Evolutionary conservation across 2,797 vertebrate species (phyloP).

Genomic region (Sitta carolinensis): DNA sequence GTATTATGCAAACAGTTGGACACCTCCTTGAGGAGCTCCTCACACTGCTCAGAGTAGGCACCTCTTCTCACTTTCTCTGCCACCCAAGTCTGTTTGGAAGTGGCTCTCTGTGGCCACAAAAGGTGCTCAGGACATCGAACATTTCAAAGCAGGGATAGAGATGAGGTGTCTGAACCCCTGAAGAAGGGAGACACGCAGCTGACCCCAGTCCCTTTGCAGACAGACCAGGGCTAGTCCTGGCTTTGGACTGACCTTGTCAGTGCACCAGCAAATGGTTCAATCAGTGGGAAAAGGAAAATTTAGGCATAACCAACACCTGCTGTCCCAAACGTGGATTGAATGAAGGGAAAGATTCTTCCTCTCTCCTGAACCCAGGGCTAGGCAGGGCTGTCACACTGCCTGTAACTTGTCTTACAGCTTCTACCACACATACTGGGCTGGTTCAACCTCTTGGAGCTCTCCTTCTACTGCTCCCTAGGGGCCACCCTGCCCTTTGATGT

Average conservation of each 20-base stretch:
- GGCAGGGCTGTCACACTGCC: not conserved
- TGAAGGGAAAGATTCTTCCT: not conserved
- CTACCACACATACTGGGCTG: slow-evolving; percentile 76
- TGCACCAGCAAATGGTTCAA: not conserved
- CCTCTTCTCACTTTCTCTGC: not conserved
- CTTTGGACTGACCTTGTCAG: not conserved
- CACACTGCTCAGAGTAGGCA: not conserved
- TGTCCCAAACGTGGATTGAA: not conserved
- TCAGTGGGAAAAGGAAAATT: not conserved
- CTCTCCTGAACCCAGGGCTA: not conserved
- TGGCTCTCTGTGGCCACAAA: not conserved
- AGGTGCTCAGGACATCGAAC: not conserved
- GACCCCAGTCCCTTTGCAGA: not conserved
- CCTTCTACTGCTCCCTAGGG: slow-evolving; percentile 86
- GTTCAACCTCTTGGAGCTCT: slow-evolving; percentile 86
- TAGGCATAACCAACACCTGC: not conserved
- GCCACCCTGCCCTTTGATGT: slow-evolving; percentile 83
- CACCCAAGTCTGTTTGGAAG: not conserved
- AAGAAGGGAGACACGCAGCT: not conserved
- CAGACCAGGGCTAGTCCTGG: not conserved
- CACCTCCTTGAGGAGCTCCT: not conserved
- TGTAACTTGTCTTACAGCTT: slow-evolving; percentile 59
- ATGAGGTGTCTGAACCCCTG: not conserved
- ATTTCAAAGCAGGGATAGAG: not conserved
- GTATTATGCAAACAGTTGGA: not conserved